phyloP scores from a whole-genome alignment of 1,140 invertebrate species.

The Eupristina koningsbergeri region DNA sequence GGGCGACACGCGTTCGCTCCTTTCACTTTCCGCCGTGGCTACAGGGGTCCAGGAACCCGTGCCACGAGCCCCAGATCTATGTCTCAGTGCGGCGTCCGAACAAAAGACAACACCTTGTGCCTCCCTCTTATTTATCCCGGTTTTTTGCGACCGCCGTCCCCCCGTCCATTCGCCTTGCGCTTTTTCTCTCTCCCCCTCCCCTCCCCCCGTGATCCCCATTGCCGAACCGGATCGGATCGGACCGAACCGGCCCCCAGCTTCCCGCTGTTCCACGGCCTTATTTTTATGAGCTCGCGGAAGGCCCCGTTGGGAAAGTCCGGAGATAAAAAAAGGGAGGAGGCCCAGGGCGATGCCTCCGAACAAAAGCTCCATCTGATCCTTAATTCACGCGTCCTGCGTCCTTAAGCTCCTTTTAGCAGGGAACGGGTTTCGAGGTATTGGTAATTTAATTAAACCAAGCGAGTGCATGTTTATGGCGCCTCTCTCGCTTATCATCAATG shows the following conservation, averaged over 20 bases:
- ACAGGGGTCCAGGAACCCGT: slow-evolving; percentile 12
- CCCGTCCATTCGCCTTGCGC: too few relatives aligned
- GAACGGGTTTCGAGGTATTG: background rate
- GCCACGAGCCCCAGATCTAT: slow-evolving; percentile 38
- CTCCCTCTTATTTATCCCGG: background rate
- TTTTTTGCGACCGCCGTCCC: slow-evolving; percentile 18
- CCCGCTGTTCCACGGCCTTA: background rate
- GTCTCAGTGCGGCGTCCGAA: slow-evolving; percentile 10
- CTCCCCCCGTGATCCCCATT: too few relatives aligned
- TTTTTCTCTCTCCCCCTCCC: background rate
- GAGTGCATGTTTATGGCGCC: background rate
- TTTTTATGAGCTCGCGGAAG: background rate
- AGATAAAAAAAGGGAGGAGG: too few relatives aligned
- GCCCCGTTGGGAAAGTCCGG: background rate
- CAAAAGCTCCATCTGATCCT: background rate
- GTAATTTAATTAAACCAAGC: background rate
- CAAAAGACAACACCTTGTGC: slow-evolving; percentile 28
- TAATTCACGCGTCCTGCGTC: too few relatives aligned
- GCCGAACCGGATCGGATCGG: too few relatives aligned
- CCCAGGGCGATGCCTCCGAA: background rate
- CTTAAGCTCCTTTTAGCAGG: background rate
- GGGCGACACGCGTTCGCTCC: slow-evolving; percentile 63
- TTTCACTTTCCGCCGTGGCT: slow-evolving; percentile 69
- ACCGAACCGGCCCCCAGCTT: too few relatives aligned
- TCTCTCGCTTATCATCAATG: background rate